phyloP scores from a whole-genome alignment of 1,140 invertebrate species.

The Helicoverpa zea region DNA sequence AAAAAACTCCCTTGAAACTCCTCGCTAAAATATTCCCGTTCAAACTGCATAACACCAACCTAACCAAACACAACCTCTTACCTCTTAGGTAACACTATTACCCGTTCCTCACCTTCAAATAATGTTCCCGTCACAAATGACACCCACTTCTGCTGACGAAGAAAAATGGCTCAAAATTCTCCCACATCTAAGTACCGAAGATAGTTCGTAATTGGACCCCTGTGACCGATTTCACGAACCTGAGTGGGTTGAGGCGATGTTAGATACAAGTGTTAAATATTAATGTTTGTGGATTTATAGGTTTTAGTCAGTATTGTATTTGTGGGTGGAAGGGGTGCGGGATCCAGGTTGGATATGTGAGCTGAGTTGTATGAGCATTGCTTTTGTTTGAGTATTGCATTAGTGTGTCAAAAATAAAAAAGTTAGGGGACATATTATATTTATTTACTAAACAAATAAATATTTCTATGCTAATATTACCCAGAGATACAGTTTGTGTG shows the following conservation, averaged over 20 bases:
- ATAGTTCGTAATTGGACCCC: slow-evolving; percentile 11
- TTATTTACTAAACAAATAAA: too few relatives aligned
- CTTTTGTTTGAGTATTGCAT: not conserved
- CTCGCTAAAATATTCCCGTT: too few relatives aligned
- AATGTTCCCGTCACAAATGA: slow-evolving; percentile 16
- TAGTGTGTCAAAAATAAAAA: too few relatives aligned
- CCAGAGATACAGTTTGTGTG: too few relatives aligned
- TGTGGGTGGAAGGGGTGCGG: not conserved
- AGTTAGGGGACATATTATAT: not conserved
- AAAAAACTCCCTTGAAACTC: too few relatives aligned
- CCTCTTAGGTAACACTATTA: not conserved
- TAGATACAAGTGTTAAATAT: not conserved
- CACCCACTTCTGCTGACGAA: slow-evolving; percentile 17
- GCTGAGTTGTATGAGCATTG: not conserved
- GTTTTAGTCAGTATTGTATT: not conserved
- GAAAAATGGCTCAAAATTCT: slow-evolving; percentile 39
- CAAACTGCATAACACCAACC: too few relatives aligned
- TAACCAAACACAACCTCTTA: too few relatives aligned
- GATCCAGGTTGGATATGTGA: not conserved
- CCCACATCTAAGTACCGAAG: not conserved
- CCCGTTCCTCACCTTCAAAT: slow-evolving; percentile 11
- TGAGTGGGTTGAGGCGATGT: not conserved
- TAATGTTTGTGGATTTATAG: not conserved
- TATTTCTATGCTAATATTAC: too few relatives aligned
- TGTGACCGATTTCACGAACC: slow-evolving; percentile 9